These are phyloP conservation scores for Laticauda colubrina DNA, from an alignment of 2,113 vertebrate genomes.

Conservation along the genomic window DNA sequence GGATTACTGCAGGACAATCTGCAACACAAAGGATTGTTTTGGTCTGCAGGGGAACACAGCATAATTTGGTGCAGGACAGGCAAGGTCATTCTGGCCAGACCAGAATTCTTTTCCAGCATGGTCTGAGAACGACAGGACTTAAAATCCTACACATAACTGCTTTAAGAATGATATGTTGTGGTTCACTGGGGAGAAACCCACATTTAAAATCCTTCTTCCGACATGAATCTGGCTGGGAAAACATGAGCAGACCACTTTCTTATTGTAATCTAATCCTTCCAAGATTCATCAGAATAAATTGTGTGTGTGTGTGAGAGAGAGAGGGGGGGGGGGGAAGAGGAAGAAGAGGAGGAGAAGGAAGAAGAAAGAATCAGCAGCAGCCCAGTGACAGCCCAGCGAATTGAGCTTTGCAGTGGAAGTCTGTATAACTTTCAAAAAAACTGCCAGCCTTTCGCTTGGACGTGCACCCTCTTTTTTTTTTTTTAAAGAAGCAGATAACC, in stretches of 20 bases:
- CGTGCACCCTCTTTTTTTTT: not conserved
- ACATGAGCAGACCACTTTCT: not conserved
- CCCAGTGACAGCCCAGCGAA: not conserved
- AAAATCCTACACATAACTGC: not conserved
- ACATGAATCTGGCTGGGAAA: not conserved
- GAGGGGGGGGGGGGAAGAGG: too few species aligned
- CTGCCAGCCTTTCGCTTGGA: not conserved
- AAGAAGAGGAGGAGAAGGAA: too few species aligned
- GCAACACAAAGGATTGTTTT: not conserved
- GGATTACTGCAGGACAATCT: not conserved
- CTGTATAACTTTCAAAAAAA: not conserved
- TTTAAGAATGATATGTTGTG: not conserved
- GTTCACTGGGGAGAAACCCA: not conserved
- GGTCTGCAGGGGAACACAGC: too few species aligned
- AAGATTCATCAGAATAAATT: not conserved
- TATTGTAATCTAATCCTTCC: not conserved
- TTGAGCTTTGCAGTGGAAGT: not conserved
- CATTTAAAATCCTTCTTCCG: not conserved
- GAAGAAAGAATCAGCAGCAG: too few species aligned
- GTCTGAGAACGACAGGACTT: not conserved
- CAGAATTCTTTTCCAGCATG: not conserved
- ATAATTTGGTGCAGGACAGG: not conserved
- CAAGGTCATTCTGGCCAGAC: not conserved
- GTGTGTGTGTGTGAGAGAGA: not conserved
- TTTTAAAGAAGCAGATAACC: not conserved